Percentiles rank a stretch among this genome's conserved stretches.
These are phyloP conservation scores for Catharus fuscescens DNA, from an alignment of 2,113 vertebrate genomes.

Conservation along the genomic window DNA sequence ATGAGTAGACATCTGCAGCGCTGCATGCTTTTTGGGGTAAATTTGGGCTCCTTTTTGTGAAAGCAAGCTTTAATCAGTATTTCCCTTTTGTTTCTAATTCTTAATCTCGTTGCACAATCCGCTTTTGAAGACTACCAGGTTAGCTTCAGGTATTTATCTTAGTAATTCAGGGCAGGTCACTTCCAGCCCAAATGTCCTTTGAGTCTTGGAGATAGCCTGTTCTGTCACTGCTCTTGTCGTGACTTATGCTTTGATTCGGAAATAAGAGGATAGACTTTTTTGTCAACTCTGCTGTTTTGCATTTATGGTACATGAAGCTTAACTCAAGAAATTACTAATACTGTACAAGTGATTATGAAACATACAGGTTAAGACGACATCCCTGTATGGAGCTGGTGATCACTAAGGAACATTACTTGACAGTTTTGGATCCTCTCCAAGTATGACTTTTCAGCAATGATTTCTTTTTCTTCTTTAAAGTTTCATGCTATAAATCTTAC, in stretches of 20 bases:
- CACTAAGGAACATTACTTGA: neutral
- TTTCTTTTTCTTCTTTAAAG: neutral
- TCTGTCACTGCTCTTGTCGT: neutral
- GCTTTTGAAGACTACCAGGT: neutral
- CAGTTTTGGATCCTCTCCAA: neutral
- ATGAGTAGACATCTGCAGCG: neutral
- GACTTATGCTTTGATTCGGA: neutral
- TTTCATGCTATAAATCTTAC: neutral
- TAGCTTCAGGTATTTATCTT: fast-evolving
- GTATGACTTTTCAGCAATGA: neutral
- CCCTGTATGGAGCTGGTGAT: neutral
- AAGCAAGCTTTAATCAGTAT: neutral
- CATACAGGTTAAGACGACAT: neutral
- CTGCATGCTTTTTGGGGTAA: neutral
- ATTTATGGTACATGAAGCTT: constrained; percentile 12
- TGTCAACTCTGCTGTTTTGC: constrained; percentile 3
- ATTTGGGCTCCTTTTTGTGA: neutral
- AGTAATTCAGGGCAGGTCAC: neutral
- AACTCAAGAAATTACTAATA: constrained; percentile 30
- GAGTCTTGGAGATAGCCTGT: neutral
- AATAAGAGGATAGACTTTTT: neutral
- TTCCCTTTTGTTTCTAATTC: neutral
- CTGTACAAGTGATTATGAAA: neutral
- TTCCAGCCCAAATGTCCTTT: neutral
- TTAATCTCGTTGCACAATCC: neutral